phyloP scores from a whole-genome alignment of 1,140 invertebrate genomes.

The Cryptotermes secundus region DNA sequence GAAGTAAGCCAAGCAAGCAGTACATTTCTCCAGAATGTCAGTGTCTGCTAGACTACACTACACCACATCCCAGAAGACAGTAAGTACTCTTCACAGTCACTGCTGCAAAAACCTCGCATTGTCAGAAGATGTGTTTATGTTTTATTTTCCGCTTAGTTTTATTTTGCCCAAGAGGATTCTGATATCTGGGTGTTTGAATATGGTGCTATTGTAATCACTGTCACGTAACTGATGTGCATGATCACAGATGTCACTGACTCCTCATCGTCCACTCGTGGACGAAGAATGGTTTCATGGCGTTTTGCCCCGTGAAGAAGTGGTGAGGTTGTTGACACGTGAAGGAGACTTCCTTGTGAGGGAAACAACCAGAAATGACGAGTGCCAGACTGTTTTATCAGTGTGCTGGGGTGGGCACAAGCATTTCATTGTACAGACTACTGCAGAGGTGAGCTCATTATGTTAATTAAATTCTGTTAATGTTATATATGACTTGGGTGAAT shows the following conservation, averaged over 20 bases:
- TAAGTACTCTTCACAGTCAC: too few relatives aligned
- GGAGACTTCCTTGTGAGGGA: constrained; percentile 94
- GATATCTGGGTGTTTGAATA: not conserved
- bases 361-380: constrained; percentile 88
- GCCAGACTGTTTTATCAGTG: constrained; percentile 91
- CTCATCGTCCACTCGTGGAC: constrained; percentile 60
- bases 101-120: too few relatives aligned
- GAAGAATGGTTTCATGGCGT: constrained; percentile 99
- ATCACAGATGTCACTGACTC: not conserved
- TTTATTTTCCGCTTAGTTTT: too few relatives aligned
- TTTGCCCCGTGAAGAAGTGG: constrained; percentile 92
- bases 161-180: too few relatives aligned
- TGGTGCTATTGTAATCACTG: not conserved
- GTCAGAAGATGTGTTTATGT: too few relatives aligned
- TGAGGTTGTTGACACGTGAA: constrained; percentile 80
- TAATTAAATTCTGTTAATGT: too few relatives aligned
- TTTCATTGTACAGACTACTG: constrained; percentile 94
- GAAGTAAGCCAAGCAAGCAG: too few relatives aligned
- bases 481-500: too few relatives aligned
- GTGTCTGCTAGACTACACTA: too few relatives aligned
- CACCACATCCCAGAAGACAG: too few relatives aligned
- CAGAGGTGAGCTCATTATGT: constrained; percentile 67
- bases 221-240: not conserved
- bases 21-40: too few relatives aligned
- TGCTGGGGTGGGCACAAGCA: constrained; percentile 96